Conservation (phyloP, 2,113 vertebrate genomes). For the Odontophorus gujanensis region DNA sequence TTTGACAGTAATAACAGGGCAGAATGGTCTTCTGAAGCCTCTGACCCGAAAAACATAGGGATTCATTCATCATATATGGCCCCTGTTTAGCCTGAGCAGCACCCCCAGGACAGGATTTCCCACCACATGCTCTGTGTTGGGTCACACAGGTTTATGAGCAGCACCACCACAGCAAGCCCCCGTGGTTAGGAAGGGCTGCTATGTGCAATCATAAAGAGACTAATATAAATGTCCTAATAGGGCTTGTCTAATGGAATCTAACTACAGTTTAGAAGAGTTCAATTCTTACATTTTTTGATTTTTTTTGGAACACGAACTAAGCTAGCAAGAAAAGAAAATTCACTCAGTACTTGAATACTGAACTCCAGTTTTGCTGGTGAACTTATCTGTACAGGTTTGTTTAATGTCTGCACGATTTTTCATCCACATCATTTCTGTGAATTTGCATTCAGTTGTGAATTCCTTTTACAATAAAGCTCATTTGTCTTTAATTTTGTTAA, state of each 20-base stretch:
- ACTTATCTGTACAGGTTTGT: background rate
- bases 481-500: background rate
- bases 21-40: background rate
- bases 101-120: background rate
- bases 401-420: background rate
- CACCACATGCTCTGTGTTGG: background rate
- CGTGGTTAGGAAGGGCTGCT: background rate
- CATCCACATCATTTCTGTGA: background rate
- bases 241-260: background rate
- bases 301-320: background rate
- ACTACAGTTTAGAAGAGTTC: background rate
- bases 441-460: background rate
- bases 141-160: background rate
- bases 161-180: background rate
- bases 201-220: background rate
- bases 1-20: background rate
- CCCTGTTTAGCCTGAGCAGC: background rate
- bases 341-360: background rate
- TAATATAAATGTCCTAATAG: background rate
- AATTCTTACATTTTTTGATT: background rate
- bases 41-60: background rate
- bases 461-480: background rate
- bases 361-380: background rate
- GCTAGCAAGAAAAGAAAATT: background rate
- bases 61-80: background rate